Percentiles rank a stretch among this genome's conserved stretches.
Evolutionary conservation across 2,888 invertebrate species (phyloP).

Genomic region (Sphaerophoria taeniata): DNA sequence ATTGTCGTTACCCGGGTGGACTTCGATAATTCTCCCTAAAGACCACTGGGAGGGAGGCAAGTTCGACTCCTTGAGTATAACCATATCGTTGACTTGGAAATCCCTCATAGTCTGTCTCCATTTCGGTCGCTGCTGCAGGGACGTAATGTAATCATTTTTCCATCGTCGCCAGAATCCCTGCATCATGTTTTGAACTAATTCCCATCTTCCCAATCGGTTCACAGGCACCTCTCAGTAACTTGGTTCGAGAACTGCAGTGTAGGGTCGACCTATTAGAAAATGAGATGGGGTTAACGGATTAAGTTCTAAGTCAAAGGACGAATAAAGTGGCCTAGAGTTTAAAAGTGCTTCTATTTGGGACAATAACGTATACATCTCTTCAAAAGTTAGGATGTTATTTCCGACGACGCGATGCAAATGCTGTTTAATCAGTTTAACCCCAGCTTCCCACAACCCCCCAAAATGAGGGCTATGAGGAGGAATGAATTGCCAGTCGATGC

Average conservation of each 20-base stretch:
- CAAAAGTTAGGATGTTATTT: background rate
- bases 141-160: background rate
- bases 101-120: background rate
- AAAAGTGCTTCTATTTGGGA: background rate
- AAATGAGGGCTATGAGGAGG: background rate
- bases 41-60: too few species aligned
- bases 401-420: background rate
- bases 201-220: background rate
- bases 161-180: background rate
- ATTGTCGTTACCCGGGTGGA: background rate
- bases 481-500: background rate
- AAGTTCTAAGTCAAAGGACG: background rate
- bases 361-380: background rate
- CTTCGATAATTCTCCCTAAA: background rate
- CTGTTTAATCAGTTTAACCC: background rate
- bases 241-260: background rate
- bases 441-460: background rate
- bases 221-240: background rate
- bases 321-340: conserved; percentile 1
- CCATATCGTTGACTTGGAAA: background rate
- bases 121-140: background rate
- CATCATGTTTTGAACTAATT: background rate
- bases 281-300: background rate
- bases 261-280: background rate
- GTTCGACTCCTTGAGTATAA: background rate